Percentiles rank a stretch among this genome's conserved stretches.
These are phyloP conservation scores for cat (Felis catus) DNA, from an alignment of 2,113 vertebrate species.

Conservation along the genomic window DNA sequence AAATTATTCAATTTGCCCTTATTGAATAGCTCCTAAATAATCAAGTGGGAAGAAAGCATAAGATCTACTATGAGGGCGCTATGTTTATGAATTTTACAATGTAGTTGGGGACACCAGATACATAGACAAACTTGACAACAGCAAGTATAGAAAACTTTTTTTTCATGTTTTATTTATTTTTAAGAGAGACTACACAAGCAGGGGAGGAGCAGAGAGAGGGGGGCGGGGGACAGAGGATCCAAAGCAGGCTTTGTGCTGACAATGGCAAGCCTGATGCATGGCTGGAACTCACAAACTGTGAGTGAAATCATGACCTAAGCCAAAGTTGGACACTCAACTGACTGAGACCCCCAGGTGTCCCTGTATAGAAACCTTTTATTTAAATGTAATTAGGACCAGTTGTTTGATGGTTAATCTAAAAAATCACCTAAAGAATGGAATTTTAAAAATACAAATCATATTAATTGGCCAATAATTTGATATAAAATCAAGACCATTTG, in stretches of 20 bases:
- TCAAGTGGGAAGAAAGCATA: background rate
- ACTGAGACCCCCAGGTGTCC: no score
- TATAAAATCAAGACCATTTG: background rate
- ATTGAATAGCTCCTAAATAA: background rate
- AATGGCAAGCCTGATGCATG: no score
- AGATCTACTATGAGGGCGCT: background rate
- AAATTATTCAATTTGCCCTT: background rate
- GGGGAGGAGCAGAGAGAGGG: no score
- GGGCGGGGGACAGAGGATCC: no score
- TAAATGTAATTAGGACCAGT: background rate
- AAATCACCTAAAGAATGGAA: background rate
- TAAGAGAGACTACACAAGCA: no score
- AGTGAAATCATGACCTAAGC: no score
- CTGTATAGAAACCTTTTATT: background rate
- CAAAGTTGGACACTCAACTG: no score
- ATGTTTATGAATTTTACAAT: background rate
- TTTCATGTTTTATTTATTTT: no score
- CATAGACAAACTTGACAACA: background rate
- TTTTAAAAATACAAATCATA: background rate
- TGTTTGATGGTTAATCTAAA: background rate
- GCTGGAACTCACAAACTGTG: no score
- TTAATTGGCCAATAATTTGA: background rate
- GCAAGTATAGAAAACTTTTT: background rate
- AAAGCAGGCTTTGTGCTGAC: no score
- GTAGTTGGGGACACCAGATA: background rate